These are phyloP conservation scores for Calameuta idolon DNA, from an alignment of 2,888 invertebrate species.

Conservation along the genomic window DNA sequence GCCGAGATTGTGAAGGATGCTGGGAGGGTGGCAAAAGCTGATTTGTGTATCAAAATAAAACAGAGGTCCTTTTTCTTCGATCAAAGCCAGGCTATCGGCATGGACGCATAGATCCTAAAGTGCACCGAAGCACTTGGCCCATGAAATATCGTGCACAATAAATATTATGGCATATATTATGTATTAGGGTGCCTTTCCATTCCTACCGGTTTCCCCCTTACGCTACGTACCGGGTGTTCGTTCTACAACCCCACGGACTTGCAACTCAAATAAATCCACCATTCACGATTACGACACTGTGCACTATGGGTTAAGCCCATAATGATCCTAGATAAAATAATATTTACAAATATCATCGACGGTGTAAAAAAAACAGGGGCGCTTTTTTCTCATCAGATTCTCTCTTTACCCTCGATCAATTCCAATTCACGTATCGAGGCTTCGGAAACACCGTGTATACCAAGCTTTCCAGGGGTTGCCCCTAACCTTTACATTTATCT, in stretches of 20 bases:
- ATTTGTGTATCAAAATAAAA: too few species aligned
- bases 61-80: background rate
- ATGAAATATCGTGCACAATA: constrained; percentile 17
- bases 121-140: constrained; percentile 7
- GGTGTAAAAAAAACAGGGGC: too few species aligned
- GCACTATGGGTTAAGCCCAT: too few species aligned
- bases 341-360: too few species aligned
- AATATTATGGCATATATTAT: constrained; percentile 20
- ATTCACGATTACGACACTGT: too few species aligned
- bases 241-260: too few species aligned
- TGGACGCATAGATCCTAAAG: background rate
- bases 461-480: background rate
- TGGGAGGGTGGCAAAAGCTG: too few species aligned
- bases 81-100: constrained; percentile 4
- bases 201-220: background rate
- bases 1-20: too few species aligned
- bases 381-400: too few species aligned
- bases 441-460: constrained; percentile 1
- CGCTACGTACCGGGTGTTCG: background rate
- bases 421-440: background rate
- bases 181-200: constrained; percentile 7
- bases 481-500: constrained; percentile 47
- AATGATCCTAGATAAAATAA: too few species aligned
- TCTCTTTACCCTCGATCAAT: too few species aligned
- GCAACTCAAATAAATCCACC: too few species aligned